Evolutionary conservation across 2,113 vertebrate species (phyloP).

Genomic region (Noturus placidus): DNA sequence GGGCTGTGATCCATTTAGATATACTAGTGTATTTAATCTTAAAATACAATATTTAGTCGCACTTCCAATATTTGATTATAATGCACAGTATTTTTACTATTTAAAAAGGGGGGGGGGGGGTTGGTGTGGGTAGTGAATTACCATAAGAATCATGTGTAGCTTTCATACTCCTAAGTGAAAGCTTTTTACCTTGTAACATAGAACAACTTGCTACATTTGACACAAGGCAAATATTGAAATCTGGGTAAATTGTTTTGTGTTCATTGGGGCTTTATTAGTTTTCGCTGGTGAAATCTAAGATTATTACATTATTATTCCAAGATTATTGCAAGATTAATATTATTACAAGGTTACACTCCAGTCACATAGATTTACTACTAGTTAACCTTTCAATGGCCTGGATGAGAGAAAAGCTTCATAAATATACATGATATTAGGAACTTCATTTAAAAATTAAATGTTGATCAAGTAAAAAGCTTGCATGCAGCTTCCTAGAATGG

Average conservation of each 20-base stretch:
- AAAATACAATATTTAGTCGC: not conserved
- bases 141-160: not conserved
- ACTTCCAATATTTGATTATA: not conserved
- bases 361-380: not conserved
- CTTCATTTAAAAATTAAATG: not conserved
- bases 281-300: not conserved
- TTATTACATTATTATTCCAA: not conserved
- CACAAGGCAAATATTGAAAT: not conserved
- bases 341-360: not conserved
- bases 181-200: not conserved
- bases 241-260: not conserved
- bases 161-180: not conserved
- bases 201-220: not conserved
- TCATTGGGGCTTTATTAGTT: not conserved
- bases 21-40: not conserved
- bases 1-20: not conserved
- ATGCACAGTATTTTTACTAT: not conserved
- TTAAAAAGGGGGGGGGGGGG: not conserved
- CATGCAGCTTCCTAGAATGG: not conserved
- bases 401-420: not conserved
- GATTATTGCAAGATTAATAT: not conserved
- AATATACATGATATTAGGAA: not conserved
- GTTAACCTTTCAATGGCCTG: not conserved
- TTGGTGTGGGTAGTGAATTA: not conserved
- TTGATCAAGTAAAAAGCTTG: not conserved